Conservation (phyloP, 2,888 invertebrate genomes). For the Norana najaformis region DNA sequence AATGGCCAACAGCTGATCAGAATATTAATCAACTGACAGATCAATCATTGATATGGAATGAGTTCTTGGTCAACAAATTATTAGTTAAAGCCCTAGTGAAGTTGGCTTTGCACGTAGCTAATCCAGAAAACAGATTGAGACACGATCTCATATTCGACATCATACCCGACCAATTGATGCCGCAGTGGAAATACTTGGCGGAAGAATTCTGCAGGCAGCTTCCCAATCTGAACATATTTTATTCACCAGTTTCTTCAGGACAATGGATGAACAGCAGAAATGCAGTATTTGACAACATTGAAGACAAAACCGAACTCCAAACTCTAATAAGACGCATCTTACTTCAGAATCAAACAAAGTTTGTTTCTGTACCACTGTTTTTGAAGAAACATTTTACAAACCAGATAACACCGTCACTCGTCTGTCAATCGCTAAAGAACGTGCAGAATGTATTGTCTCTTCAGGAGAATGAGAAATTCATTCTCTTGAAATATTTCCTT, state of each 20-base stretch:
- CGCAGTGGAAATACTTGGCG: background rate
- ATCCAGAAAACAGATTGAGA: background rate
- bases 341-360: background rate
- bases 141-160: slow-evolving; percentile 18
- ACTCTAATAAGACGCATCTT: background rate
- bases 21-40: slow-evolving; percentile 42
- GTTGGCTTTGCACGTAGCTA: background rate
- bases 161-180: slow-evolving; percentile 8
- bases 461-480: slow-evolving; percentile 29
- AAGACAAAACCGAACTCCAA: background rate
- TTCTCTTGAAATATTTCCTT: slow-evolving; percentile 30
- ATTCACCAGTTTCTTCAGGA: background rate
- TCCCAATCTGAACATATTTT: background rate
- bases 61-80: slow-evolving; percentile 44
- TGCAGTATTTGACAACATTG: background rate
- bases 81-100: background rate
- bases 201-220: slow-evolving; percentile 2
- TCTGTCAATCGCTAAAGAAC: slow-evolving; percentile 32
- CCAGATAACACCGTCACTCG: slow-evolving; percentile 33
- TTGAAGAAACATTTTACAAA: slow-evolving; percentile 37
- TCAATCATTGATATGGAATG: slow-evolving; percentile 54
- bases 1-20: slow-evolving; percentile 33
- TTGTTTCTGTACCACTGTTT: slow-evolving; percentile 40
- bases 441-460: slow-evolving; percentile 7
- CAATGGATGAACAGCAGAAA: slow-evolving; percentile 13